phyloP scores from a whole-genome alignment of 1,140 invertebrate genomes.

The Neuroterus valhalla region DNA sequence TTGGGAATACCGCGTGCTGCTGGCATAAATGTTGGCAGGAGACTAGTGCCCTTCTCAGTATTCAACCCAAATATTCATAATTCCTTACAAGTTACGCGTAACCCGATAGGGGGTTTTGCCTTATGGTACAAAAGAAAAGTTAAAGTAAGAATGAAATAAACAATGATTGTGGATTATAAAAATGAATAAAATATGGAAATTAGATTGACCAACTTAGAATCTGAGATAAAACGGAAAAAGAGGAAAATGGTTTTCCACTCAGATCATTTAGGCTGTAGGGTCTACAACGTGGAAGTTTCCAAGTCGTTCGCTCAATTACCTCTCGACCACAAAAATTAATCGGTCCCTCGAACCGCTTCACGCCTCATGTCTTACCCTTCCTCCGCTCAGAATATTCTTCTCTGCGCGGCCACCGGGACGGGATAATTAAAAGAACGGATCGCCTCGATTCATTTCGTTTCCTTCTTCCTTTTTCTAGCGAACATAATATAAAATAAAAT shows the following conservation, averaged over 20 bases:
- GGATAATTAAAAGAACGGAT: conserved; percentile 29
- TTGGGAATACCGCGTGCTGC: no score
- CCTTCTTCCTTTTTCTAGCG: conserved; percentile 11
- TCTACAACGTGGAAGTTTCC: not conserved
- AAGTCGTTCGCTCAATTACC: conserved; percentile 22
- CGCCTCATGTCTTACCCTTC: conserved; percentile 1
- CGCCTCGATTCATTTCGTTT: conserved; percentile 11
- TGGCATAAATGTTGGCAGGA: no score
- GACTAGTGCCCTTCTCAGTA: no score
- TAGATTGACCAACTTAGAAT: not conserved
- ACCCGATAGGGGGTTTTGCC: no score
- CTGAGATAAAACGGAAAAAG: not conserved
- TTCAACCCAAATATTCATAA: no score
- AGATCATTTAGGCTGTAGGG: not conserved
- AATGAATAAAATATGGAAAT: not conserved
- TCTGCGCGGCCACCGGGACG: conserved; percentile 5
- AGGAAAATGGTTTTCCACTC: conserved; percentile 22
- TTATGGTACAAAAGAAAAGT: not conserved
- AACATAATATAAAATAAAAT: conserved; percentile 22
- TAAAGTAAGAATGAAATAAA: not conserved
- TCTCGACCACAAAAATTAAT: conserved; percentile 27
- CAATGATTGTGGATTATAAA: no score
- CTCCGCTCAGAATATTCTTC: not conserved
- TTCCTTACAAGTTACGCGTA: no score
- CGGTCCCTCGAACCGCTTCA: conserved; percentile 29